Percentiles rank a stretch among this genome's conserved stretches.
These are phyloP conservation scores for Fabriciana adippe DNA, from an alignment of 2,888 invertebrate genomes.

Conservation along the genomic window DNA sequence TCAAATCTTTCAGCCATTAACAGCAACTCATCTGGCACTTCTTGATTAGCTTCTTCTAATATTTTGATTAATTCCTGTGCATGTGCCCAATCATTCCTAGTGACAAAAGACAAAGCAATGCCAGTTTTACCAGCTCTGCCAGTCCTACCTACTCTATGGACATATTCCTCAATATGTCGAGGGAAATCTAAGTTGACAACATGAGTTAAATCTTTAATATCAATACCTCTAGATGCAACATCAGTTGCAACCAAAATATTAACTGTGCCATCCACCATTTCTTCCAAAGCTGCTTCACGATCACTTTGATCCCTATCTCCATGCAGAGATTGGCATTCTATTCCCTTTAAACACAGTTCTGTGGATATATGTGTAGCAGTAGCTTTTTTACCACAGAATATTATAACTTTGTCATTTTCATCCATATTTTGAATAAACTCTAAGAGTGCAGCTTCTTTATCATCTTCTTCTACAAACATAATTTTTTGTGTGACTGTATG, in stretches of 20 bases:
- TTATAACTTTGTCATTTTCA: constrained; percentile 91
- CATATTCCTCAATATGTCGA: constrained; percentile 96
- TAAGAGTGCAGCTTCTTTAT: constrained; percentile 85
- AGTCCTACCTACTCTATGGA: constrained; percentile 97
- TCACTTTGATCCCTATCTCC: constrained; percentile 92
- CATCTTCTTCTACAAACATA: constrained; percentile 86
- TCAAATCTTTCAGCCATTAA: constrained; percentile 89
- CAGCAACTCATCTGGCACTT: constrained; percentile 88
- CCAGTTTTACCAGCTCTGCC: constrained; percentile 95
- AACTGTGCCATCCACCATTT: constrained; percentile 90
- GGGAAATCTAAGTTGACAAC: constrained; percentile 97
- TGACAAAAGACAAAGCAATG: constrained; percentile 90
- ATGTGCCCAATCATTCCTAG: constrained; percentile 90
- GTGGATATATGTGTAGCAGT: constrained; percentile 92
- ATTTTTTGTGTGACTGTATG: constrained; percentile 93
- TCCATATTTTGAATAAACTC: constrained; percentile 87
- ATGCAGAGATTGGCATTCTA: constrained; percentile 91
- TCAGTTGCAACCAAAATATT: constrained; percentile 96
- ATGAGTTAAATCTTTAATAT: constrained; percentile 94
- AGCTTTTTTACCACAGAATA: constrained; percentile 94
- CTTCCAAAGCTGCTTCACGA: constrained; percentile 91
- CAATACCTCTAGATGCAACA: constrained; percentile 96
- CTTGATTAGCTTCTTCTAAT: constrained; percentile 92
- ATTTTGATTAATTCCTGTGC: constrained; percentile 92
- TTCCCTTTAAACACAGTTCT: constrained; percentile 87